Base-by-base conservation (phyloP, 23 tunicate genomes). In the Diplosoma virens region DNA sequence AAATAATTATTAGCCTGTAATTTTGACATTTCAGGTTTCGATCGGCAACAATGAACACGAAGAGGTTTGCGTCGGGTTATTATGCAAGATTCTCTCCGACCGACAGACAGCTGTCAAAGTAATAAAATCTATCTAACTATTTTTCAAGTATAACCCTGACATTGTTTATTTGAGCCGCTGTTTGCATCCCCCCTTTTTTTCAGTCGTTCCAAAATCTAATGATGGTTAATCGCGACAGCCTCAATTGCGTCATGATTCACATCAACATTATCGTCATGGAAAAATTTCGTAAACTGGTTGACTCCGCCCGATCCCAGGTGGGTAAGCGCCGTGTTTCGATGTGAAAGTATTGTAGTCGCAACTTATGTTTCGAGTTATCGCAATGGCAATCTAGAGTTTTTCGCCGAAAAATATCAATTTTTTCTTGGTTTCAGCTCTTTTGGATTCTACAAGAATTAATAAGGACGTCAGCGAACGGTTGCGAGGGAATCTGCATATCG, bases 161-260 rank as follows among this genome's bases (percentile, higher is more conserved):
- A n/a, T 41, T 41, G 50, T 14, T 7, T 41, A 14, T 41, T 41
- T 41, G 50, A 41, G 14, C 9, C 50, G 9, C 14, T 7, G 50
- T 14, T 14, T 41, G 50, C 14, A n/a, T n/a, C n/a, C n/a, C n/a
- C 50, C 9, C 14, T 34, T 48, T 16, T n/a, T 67, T 67, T 16
- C 55, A 82, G 87, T 45, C 84, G 0, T 84, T 78, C 30, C 96
- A 89, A 66, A 80, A 82, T 37, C 67, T 89, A 48, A 89, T 89
- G 96, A 81, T 81, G 84, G 96, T 89, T 33, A 89, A 89, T 36
- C 84, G 96, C 17, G 96, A 89, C 37, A 89, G 87, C 47, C 64
- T 89, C 26, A 78, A 50, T 33, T 77, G 79, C 32, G 83, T 89
- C 7, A 33, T 89, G 25, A 25, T 52, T 7, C 79, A 86, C 50